phyloP scores from a whole-genome alignment of 2,888 invertebrate genomes.

The Drosophila suboccidentalis region DNA sequence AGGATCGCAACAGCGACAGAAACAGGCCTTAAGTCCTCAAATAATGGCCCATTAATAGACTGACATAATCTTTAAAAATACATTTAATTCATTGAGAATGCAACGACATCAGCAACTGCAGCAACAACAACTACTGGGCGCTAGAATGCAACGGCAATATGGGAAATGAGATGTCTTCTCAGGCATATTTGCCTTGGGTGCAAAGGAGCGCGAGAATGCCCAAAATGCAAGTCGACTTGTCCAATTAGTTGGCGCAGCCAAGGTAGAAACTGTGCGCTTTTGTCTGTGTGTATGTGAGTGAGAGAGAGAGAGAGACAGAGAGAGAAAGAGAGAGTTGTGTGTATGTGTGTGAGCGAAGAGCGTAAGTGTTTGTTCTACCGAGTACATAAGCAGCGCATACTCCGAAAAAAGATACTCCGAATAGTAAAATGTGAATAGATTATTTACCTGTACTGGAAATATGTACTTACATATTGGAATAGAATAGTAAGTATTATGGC shows the following conservation, averaged over 20 bases:
- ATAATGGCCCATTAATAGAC: conserved; percentile 58
- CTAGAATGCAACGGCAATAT: conserved; percentile 52
- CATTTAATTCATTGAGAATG: conserved; percentile 64
- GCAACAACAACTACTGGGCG: conserved; percentile 11
- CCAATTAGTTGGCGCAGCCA: conserved; percentile 66
- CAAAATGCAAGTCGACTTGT: conserved; percentile 56
- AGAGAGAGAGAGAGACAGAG: background rate
- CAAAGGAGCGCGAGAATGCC: conserved; percentile 57
- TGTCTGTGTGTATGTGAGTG: conserved; percentile 15
- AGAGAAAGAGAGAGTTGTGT: background rate
- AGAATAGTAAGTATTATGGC: background rate
- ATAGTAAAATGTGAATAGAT: conserved; percentile 31
- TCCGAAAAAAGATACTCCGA: conserved; percentile 68
- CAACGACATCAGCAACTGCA: conserved; percentile 23
- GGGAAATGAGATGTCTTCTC: conserved; percentile 25
- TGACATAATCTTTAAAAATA: conserved; percentile 61
- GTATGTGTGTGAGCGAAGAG: conserved; percentile 36
- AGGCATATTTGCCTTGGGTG: conserved; percentile 34
- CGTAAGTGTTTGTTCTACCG: conserved; percentile 18
- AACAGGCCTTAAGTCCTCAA: conserved; percentile 44
- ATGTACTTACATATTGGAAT: background rate
- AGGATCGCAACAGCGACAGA: conserved; percentile 7
- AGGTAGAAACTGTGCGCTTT: conserved; percentile 2
- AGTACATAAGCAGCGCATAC: conserved; percentile 50
- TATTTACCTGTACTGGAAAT: background rate